Evolutionary conservation across 1,140 invertebrate species (phyloP), one percentile per base, ranked within the genome.

Genomic region (Microplitis demolitor): DNA sequence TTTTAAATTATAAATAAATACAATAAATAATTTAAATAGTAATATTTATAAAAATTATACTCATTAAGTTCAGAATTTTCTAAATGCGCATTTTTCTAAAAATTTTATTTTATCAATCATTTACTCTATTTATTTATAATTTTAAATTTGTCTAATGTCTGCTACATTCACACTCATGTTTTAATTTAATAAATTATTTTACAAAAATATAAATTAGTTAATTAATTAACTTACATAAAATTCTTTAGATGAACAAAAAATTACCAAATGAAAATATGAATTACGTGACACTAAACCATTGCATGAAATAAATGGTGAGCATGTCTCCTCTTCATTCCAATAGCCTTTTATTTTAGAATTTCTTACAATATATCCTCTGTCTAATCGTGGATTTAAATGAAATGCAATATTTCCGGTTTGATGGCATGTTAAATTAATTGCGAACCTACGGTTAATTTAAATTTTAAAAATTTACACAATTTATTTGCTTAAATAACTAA

Each of bases 321-420:
- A 88, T 34, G 90, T 90, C 80, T 95, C 93, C 79, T 95, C 93
- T 3, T 85, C 78, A 0, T 92, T 92, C 93, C 93, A 95, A 4
- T 77, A 77, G 13, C 89, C 89, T 62, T 85, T 83, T 4, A 89
- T 76, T 58, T 90, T 89, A 3, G 88, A 86, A 80, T 96, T 97
- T 54, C 95, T 87, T 1, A 96, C 94, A n/a, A 96, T 90, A 74
- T 93, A 91, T 51, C 90, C 89, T 73, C 93, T 90, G 14, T 91
- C 91, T 64, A 94, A 81, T 16, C 93, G 90, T 3, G 92, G 91
- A 85, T 95, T 96, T 56, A 97, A 90, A 83, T 96, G 95, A 14
- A 96, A 87, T 0, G 92, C 94, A 56, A 95, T 89, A 79, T 95
- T 93, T 51, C 84, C 85, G 2, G 83, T 71, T 37, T 81, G 78